These are phyloP conservation scores for Tiliacea aurago DNA, from an alignment of 2,888 invertebrate species.

Conservation along the genomic window DNA sequence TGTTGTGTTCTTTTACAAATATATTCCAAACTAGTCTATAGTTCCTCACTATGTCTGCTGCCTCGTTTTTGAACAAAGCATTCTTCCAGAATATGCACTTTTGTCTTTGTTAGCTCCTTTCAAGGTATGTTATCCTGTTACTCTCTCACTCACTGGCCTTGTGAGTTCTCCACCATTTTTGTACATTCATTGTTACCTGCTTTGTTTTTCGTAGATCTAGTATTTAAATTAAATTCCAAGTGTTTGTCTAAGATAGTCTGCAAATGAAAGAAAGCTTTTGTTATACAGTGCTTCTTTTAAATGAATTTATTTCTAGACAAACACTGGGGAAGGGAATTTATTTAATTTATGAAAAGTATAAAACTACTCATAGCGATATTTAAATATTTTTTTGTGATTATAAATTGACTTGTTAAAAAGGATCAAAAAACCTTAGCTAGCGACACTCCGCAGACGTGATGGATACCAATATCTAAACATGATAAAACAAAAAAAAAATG, in stretches of 20 bases:
- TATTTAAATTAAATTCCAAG: constrained; percentile 58
- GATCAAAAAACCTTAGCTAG: too few relatives aligned
- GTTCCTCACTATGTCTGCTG: constrained; percentile 1
- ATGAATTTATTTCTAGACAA: constrained; percentile 39
- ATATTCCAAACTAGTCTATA: constrained; percentile 8
- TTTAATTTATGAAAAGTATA: constrained; percentile 4
- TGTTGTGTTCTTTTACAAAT: constrained; percentile 1
- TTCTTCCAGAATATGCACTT: constrained; percentile 34
- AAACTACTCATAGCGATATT: not conserved
- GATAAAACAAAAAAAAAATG: too few relatives aligned
- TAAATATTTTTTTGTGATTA: not conserved
- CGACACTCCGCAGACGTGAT: too few relatives aligned
- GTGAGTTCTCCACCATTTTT: constrained; percentile 24
- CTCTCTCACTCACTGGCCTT: constrained; percentile 27
- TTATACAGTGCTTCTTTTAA: constrained; percentile 23
- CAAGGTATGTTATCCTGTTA: constrained; percentile 49
- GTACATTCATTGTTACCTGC: constrained; percentile 23
- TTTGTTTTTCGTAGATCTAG: constrained; percentile 25
- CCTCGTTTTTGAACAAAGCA: constrained; percentile 37
- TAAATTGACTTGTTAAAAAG: too few relatives aligned
- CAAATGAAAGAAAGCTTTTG: constrained; percentile 40
- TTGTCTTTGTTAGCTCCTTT: constrained; percentile 37
- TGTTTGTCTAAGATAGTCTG: constrained; percentile 39
- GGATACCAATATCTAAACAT: too few relatives aligned
- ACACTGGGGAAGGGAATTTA: constrained; percentile 5